Evolutionary conservation across 2,113 vertebrate species (phyloP), one percentile per base, ranked within the genome.

Genomic region (Entomyzon cyanotis): DNA sequence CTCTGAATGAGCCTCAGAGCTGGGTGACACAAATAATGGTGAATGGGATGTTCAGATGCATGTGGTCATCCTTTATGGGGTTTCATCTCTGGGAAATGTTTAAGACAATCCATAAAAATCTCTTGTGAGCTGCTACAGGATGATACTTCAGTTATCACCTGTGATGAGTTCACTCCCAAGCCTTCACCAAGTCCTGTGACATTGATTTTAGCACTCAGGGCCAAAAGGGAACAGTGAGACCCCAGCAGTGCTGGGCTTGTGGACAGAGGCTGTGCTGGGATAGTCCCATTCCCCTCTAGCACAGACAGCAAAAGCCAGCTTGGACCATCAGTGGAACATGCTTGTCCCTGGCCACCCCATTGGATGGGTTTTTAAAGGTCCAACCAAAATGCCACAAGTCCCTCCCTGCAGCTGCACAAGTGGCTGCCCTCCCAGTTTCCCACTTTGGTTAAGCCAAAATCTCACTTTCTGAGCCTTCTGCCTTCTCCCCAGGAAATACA

Each of bases 261-360:
- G 33, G 55, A 63, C 86, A 59, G 20, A 62, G 82, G 56, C 69
- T 50, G 50, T 37, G 50, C 42, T 50, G 24, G 53, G 46, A n/a
- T 39, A 20, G 28, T 24, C 28, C 24, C 0, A 1, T 1, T 2
- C 27, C 53, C 85, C 37, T n/a, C 55, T 24, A 20, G 68, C 84
- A 59, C 20, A 16, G 0, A 7, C 1, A 2, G 28, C 20, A 37
- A 47, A 56, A 1, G 0, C 31, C 41, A 50, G 35, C 58, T 53
- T 0, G 0, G 21, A 30, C 74, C 49, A 47, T 13, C 58, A 24
- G 37, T 30, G 20, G 37, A 52, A 59, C 33, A 35, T 35, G 81
- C 33, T 23, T 39, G 33, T 35, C 42, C 46, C 52, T 1, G 0
- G 17, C 23, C n/a, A 33, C 42, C 10, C 23, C 1, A 2, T 0